These are phyloP conservation scores for Saccostrea glomerata DNA, from an alignment of 1,140 invertebrate genomes.

Conservation along the genomic window DNA sequence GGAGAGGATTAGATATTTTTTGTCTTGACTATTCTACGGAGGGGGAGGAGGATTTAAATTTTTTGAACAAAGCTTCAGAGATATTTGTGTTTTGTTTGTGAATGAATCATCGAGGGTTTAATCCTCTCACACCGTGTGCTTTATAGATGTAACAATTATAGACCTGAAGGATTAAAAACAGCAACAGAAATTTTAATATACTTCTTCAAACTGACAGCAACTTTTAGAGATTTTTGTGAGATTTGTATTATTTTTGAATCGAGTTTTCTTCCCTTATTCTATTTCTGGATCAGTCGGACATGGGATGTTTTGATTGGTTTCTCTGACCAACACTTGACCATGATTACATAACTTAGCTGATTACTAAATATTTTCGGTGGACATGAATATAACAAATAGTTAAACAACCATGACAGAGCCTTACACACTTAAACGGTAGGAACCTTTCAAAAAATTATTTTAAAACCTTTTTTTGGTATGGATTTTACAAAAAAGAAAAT, in stretches of 20 bases:
- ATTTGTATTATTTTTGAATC: not conserved
- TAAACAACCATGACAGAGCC: not conserved
- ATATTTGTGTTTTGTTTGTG: not conserved
- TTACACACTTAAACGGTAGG: constrained; percentile 17
- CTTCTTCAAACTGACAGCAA: too few relatives aligned
- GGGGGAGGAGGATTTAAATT: not conserved
- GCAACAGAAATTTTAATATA: too few relatives aligned
- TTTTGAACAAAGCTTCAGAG: not conserved
- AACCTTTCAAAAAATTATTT: not conserved
- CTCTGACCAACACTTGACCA: not conserved
- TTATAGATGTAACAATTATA: not conserved
- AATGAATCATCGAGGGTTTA: not conserved
- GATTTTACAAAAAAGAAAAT: not conserved
- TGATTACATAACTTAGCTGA: constrained; percentile 28
- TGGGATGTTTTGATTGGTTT: not conserved
- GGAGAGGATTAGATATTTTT: not conserved
- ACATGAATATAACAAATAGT: not conserved
- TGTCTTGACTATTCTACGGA: not conserved
- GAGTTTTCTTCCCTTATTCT: not conserved
- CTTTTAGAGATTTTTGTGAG: not conserved
- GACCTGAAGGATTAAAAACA: not conserved
- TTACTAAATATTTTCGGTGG: constrained; percentile 5
- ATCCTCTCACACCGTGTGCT: not conserved
- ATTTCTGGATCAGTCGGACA: not conserved
- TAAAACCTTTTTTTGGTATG: not conserved